Conservation (phyloP, 2,797 vertebrate genomes). For the Paramormyrops hopkinsi region DNA sequence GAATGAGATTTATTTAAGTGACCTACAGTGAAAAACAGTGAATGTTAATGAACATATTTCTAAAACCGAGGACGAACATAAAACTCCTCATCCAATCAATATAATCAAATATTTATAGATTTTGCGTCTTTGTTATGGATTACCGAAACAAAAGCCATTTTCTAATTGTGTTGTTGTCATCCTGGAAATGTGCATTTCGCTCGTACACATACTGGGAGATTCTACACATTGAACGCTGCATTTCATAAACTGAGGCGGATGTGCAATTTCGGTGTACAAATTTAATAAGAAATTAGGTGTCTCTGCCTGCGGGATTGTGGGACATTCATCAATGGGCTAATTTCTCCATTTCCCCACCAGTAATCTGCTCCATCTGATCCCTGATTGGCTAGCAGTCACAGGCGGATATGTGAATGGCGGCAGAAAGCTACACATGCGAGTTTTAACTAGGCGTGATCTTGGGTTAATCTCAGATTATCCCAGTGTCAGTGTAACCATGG, state of each 20-base stretch:
- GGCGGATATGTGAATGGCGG: neutral
- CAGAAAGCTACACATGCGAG: neutral
- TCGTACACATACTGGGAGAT: neutral
- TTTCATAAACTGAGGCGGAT: neutral
- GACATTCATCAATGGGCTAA: neutral
- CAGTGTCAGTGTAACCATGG: neutral
- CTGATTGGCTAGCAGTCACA: neutral
- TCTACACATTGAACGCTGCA: neutral
- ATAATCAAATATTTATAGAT: conserved; percentile 3
- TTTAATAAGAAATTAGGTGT: neutral
- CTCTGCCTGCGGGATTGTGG: neutral
- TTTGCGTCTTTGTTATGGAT: neutral
- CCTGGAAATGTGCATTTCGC: neutral
- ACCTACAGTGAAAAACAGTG: neutral
- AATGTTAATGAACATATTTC: neutral
- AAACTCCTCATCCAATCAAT: neutral
- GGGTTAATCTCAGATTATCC: neutral
- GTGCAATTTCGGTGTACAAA: neutral
- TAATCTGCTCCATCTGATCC: neutral
- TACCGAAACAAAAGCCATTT: neutral
- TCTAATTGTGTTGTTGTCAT: neutral
- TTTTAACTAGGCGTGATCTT: neutral
- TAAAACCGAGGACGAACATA: neutral
- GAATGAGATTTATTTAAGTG: neutral
- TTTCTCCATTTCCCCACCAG: neutral